Evolutionary conservation across 1,140 invertebrate species (phyloP).

Genomic region (Drosophila bocki): DNA sequence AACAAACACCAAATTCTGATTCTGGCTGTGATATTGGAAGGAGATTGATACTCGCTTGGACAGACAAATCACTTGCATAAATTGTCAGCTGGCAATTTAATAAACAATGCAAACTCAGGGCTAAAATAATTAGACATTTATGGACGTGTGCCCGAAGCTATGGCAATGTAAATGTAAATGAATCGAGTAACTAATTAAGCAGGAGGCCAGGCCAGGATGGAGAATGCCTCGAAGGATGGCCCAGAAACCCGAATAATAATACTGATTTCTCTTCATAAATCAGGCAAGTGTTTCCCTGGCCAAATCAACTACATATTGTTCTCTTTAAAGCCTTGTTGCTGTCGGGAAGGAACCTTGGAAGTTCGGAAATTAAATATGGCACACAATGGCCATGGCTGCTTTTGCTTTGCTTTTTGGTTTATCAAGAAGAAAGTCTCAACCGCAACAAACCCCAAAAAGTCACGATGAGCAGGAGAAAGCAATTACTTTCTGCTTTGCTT

Average conservation of each 20-base stretch:
- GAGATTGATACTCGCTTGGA: not conserved
- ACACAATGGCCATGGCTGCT: conserved; percentile 41
- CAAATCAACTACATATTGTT: conserved; percentile 15
- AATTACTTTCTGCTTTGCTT: conserved; percentile 77
- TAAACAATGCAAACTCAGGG: conserved; percentile 58
- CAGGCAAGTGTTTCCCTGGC: not conserved
- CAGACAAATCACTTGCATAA: conserved; percentile 39
- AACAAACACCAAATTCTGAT: conserved; percentile 2
- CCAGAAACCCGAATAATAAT: conserved; percentile 19
- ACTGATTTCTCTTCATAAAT: conserved; percentile 9
- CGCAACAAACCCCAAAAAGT: conserved; percentile 49
- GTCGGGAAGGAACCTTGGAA: not conserved
- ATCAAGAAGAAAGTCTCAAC: conserved; percentile 36
- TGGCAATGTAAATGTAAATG: conserved; percentile 32
- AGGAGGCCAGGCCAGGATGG: not conserved
- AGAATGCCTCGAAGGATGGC: conserved; percentile 22
- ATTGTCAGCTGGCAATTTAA: conserved; percentile 75
- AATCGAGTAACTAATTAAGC: conserved; percentile 41
- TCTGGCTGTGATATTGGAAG: conserved; percentile 20
- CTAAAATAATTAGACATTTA: conserved; percentile 63
- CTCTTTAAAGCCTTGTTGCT: conserved; percentile 29
- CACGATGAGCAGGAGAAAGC: conserved; percentile 69
- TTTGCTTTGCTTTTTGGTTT: conserved; percentile 19
- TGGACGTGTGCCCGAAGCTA: conserved; percentile 11
- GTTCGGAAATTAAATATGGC: conserved; percentile 61